Evolutionary conservation across 2,888 invertebrate genomes (phyloP), one percentile per base, ranked within the genome.

Genomic region (Neoaliturus tenellus): DNA sequence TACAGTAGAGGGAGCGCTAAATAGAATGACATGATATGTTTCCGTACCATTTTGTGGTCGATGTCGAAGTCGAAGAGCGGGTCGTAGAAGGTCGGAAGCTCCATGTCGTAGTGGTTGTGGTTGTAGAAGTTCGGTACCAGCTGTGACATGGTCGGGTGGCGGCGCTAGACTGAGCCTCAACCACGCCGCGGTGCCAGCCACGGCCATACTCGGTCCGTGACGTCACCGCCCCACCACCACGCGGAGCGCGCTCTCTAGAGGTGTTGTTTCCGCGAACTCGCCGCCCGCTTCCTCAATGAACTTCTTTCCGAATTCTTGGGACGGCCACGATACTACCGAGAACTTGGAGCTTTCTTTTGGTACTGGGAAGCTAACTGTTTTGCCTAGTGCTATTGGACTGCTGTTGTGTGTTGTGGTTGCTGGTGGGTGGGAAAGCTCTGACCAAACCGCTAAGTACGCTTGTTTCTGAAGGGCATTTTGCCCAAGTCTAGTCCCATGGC

Each of bases 91-190:
- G 62, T 62, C 62, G 62, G 62, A 14, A 62, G 20, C 17, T 62
- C 62, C 62, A 62, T 62, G 62, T 62, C 62, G 55, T 25, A 55
- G 55, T 20, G 20, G 33, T 10, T 5, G 67, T 67, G 33, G 67
- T 31, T 23, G 35, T 20, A 6, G 35, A 1, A n/a, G 58, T 58
- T 28, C 4, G 75, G 75, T 28, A 75, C 75, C 28, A 44, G 75
- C 44, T 75, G 75, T 41, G 44, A 39, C 75, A 75, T 75, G 41
- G 39, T 75, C 75, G 75, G 28, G 28, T 48, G 44, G 75, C 75
- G 75, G 75, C 75, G 75, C 44, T 75, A 75, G 75, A 75, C 75
- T 75, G 75, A 44, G 33, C n/a, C 23, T 1, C 48, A 12, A 23
- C 20, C 28, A 20, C 10, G 39, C 23, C 48, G n/a, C 44, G 28